Conservation (phyloP, 2,797 vertebrate genomes). For the Parambassis ranga region DNA sequence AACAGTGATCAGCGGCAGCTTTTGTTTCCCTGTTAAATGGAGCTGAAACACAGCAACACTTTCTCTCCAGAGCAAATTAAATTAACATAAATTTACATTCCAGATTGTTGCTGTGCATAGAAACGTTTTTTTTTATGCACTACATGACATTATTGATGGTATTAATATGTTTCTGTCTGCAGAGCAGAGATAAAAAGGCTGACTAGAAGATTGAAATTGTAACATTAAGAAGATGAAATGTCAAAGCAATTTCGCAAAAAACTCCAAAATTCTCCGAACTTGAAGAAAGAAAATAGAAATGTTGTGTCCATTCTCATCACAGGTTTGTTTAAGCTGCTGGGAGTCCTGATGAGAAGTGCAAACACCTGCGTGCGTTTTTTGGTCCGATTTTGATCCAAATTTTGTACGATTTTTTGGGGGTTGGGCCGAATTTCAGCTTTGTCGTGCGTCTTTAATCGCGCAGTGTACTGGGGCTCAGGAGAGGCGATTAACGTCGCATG, state of each 20-base stretch:
- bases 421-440: too few relatives aligned
- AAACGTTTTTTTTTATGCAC: constrained; percentile 31
- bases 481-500: too few relatives aligned
- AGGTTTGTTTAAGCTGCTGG: too few relatives aligned
- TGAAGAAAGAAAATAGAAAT: too few relatives aligned
- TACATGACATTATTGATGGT: constrained; percentile 47
- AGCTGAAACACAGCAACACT: constrained; percentile 53
- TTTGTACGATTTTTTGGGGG: too few relatives aligned
- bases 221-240: constrained; percentile 23
- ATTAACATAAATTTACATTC: constrained; percentile 68
- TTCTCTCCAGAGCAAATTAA: constrained; percentile 55
- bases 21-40: constrained; percentile 64
- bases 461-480: too few relatives aligned
- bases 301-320: too few relatives aligned
- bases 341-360: too few relatives aligned
- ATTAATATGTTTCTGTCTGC: constrained; percentile 47
- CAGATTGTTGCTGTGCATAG: constrained; percentile 43
- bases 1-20: constrained; percentile 39
- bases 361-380: too few relatives aligned
- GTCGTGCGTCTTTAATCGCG: too few relatives aligned
- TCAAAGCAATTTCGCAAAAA: constrained; percentile 11
- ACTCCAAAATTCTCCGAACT: too few relatives aligned
- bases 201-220: constrained; percentile 21
- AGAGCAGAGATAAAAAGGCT: constrained; percentile 21
- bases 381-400: too few relatives aligned